Base-by-base conservation (phyloP, 2,888 invertebrate genomes). In the Diarsia mendica region DNA sequence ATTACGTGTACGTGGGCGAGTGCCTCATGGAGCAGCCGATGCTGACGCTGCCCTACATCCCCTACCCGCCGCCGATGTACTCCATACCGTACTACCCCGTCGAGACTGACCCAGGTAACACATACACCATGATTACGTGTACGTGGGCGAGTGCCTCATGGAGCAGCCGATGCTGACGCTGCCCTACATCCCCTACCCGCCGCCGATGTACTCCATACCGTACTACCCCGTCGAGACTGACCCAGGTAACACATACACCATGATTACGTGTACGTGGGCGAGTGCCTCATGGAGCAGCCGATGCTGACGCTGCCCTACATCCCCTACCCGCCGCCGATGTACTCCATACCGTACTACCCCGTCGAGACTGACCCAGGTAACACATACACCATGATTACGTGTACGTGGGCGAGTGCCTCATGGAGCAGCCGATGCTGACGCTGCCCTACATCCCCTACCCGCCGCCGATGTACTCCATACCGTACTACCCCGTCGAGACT, bases 161-260 rank as follows among this genome's bases (percentile, higher is more conserved):
- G 94, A 94, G 82, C 90, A 87, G 79, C 92, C 93, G 60, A 60
- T 95, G 80, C 84, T 94, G 33, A 84, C 92, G 60, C 85, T 94
- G 88, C 94, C 96, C n/a, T 96, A 95, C 93, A 91, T 95, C 67
- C 92, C 94, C 60, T 96, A 96, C 92, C 96, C 96, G 87, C 96
- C 96, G 82, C 95, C 96, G 63, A 85, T 96, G 77, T 96, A 95
- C 93, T 94, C 95, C 79, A 76, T 95, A 70, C 95, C 94, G 65
- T 96, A 95, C 92, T 96, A 95, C 91, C 94, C 94, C 6, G 85
- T 95, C 33, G 96, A 96, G 51, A 80, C 92, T n/a, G 96, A 95
- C 75, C 95, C 94, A 13, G 91, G 95, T 94, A 18, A 61, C 13
- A 13, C 15, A 3, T 0, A n/a, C 18, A 20, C 13, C n/a, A 39